phyloP scores from a whole-genome alignment of 2,113 vertebrate genomes.

The Cyphomyrus plagiostoma region DNA sequence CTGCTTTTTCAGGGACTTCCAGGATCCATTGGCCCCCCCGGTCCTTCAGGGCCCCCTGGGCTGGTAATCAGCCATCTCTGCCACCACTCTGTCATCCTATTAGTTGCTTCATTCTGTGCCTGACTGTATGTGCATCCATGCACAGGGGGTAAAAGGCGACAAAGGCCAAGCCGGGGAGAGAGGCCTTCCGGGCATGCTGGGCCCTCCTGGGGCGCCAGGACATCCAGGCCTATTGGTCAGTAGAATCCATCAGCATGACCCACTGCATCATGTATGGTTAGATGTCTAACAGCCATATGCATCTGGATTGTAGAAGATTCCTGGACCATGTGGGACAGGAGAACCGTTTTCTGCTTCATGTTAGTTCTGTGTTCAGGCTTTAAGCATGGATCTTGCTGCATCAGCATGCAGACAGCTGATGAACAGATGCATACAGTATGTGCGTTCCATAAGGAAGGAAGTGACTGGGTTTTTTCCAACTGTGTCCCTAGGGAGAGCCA shows the following conservation, averaged over 20 bases:
- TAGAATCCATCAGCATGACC: background rate
- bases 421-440: background rate
- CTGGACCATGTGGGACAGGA: background rate
- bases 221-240: constrained; percentile 79
- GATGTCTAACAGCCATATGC: background rate
- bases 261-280: background rate
- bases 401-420: background rate
- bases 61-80: constrained; percentile 61
- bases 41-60: constrained; percentile 73
- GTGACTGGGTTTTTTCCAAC: constrained; percentile 9
- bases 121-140: background rate
- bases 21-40: constrained; percentile 74
- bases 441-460: background rate
- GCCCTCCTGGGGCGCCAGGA: constrained; percentile 76
- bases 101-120: background rate
- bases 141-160: constrained; percentile 81
- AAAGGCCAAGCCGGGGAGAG: constrained; percentile 77
- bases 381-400: background rate
- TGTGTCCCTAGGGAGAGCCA: constrained; percentile 73
- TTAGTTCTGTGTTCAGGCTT: background rate
- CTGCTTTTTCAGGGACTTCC: constrained; percentile 67
- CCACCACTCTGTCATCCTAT: background rate
- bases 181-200: constrained; percentile 74
- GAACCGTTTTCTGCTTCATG: background rate
- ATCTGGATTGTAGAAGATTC: background rate